Evolutionary conservation across 2,888 invertebrate species (phyloP).

Genomic region (Drosophila diplacantha): DNA sequence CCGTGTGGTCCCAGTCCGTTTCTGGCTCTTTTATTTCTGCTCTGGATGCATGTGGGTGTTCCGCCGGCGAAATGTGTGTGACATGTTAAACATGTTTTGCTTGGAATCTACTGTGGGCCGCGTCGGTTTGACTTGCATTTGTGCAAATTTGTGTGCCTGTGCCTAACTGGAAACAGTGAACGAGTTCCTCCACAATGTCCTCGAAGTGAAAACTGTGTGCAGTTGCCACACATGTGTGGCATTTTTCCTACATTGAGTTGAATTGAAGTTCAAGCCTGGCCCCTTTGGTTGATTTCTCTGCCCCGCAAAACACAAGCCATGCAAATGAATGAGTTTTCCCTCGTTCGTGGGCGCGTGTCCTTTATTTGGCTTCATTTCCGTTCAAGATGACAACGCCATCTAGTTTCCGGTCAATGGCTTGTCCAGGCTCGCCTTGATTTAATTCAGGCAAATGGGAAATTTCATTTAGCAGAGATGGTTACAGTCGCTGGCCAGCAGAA

Average conservation of each 20-base stretch:
- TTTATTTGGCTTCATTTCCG: slow-evolving; percentile 34
- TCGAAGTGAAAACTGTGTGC: slow-evolving; percentile 30
- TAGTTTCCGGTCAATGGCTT: slow-evolving; percentile 28
- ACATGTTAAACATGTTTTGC: slow-evolving; percentile 58
- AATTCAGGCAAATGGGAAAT: slow-evolving; percentile 8
- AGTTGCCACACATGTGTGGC: slow-evolving; percentile 2
- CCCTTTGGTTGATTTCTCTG: slow-evolving; percentile 13
- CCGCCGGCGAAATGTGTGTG: slow-evolving; percentile 29
- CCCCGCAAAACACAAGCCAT: slow-evolving; percentile 12
- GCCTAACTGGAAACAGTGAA: slow-evolving; percentile 25
- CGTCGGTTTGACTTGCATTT: slow-evolving; percentile 38
- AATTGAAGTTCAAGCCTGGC: slow-evolving; percentile 26
- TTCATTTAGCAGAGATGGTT: slow-evolving; percentile 14
- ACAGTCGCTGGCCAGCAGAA: background rate
- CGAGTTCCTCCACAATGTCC: slow-evolving; percentile 35
- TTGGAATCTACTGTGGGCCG: slow-evolving; percentile 29
- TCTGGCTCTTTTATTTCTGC: slow-evolving; percentile 27
- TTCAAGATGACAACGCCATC: slow-evolving; percentile 26
- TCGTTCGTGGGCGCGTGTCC: slow-evolving; percentile 9
- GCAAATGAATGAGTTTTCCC: slow-evolving; percentile 26
- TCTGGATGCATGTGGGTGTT: slow-evolving; percentile 23
- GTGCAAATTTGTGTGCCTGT: slow-evolving; percentile 32
- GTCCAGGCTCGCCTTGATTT: slow-evolving; percentile 11
- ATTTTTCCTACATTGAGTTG: slow-evolving; percentile 13
- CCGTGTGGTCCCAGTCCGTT: slow-evolving; percentile 43